phyloP scores from a whole-genome alignment of 2,888 invertebrate genomes.

The Junonia oenone region DNA sequence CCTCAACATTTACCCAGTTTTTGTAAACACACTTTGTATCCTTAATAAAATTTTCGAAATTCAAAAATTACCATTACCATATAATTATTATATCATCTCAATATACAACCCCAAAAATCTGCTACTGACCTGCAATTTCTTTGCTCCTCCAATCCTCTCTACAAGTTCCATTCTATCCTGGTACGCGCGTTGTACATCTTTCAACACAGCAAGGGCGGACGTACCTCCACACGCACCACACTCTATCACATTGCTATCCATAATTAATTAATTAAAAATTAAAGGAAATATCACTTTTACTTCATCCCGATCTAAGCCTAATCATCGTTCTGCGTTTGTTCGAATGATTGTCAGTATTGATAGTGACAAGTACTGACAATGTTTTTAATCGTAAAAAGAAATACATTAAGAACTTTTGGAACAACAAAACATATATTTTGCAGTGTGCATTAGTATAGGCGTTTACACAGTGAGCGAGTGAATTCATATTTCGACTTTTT shows the following conservation, averaged over 20 bases:
- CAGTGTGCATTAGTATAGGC: too few relatives aligned
- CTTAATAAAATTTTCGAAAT: too few relatives aligned
- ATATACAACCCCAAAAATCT: too few relatives aligned
- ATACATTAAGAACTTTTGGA: background rate
- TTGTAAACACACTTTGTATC: too few relatives aligned
- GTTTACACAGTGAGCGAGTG: too few relatives aligned
- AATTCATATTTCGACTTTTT: too few relatives aligned
- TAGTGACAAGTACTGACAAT: background rate
- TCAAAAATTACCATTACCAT: too few relatives aligned
- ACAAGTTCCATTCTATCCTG: conserved; percentile 80
- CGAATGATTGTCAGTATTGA: background rate
- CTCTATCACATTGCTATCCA: conserved; percentile 37
- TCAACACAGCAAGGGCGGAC: conserved; percentile 68
- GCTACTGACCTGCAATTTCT: conserved; percentile 47
- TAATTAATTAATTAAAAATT: too few relatives aligned
- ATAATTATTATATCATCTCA: too few relatives aligned
- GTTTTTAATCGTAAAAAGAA: background rate
- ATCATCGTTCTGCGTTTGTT: conserved; percentile 2
- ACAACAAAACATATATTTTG: too few relatives aligned
- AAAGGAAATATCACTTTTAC: too few relatives aligned
- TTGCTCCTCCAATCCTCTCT: conserved; percentile 58
- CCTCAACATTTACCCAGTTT: too few relatives aligned
- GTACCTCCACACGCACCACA: conserved; percentile 44
- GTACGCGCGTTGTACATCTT: conserved; percentile 82
- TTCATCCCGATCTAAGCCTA: conserved; percentile 1